Percentiles rank a stretch among this genome's conserved stretches.
Conservation (phyloP, 2,113 vertebrate species). For the Danio rerio region GRCz12tu NC_133188.1:11306501-11307000, state of each 20-base stretch:
- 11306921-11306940: conserved; percentile 79
- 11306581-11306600: no score
- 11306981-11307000: conserved; percentile 77
- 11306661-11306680: no score
- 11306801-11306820: conserved; percentile 95
- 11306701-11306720: no score
- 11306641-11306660: no score
- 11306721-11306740: conserved; percentile 9
- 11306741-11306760: conserved; percentile 27
- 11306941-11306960: conserved; percentile 79
- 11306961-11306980: conserved; percentile 78
- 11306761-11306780: conserved; percentile 80
- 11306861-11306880: conserved; percentile 97
- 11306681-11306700: no score
- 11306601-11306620: no score
- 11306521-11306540: no score
- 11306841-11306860: conserved; percentile 88
- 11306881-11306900: conserved; percentile 78
- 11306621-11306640: no score
- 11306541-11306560: no score
- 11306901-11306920: conserved; percentile 73
- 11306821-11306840: conserved; percentile 92
- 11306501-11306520: no score
- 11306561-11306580: no score
- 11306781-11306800: conserved; percentile 84